Base-by-base conservation (phyloP, 2,888 invertebrate genomes). In the Polietes domitor region DNA sequence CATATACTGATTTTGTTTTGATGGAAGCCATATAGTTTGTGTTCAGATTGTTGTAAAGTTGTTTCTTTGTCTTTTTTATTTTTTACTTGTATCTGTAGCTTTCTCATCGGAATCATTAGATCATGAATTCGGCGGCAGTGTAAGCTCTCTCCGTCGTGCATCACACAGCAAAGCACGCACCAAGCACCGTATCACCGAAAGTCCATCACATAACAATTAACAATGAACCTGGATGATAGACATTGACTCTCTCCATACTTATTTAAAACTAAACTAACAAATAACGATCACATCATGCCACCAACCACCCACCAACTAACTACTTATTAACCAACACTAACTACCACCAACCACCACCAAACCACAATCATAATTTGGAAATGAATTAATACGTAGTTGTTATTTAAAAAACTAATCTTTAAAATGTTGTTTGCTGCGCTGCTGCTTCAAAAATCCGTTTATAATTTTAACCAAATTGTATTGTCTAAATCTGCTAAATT, bases 41-140 rank as follows among this genome's bases (percentile, higher is more conserved):
- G 58, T 58, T 58, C 12, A 12, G 43, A 24, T 43, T 68, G 68
- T 79, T 74, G 41, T 47, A 28, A 50, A 77, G 53, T 76, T 72
- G 72, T 72, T 63, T 43, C 43, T 43, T 50, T 55, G 10, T 65
- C 12, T 50, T 28, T 71, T 71, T 72, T 72, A 50, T 68, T 63
- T 79, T 85, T 74, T 83, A 37, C 82, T 86, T 85, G 65, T 82
- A 85, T 85, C 82, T 84, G 77, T 89, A 92, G 92, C 92, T 87
- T 92, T 92, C 89, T 92, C 92, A 90, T 90, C 92, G 89, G 92
- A 92, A 91, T 92, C 92, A 90, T 91, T 92, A 90, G 92, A 92
- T 90, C 91, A 92, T 88, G 92, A 92, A 87, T 92, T 92, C 88
- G 91, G 91, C 80, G 92, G 92, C 88, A 92, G 92, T 90, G 91